Evolutionary conservation across 2,888 invertebrate genomes (phyloP).

Genomic region (Aphidoletes aphidimyza): DNA sequence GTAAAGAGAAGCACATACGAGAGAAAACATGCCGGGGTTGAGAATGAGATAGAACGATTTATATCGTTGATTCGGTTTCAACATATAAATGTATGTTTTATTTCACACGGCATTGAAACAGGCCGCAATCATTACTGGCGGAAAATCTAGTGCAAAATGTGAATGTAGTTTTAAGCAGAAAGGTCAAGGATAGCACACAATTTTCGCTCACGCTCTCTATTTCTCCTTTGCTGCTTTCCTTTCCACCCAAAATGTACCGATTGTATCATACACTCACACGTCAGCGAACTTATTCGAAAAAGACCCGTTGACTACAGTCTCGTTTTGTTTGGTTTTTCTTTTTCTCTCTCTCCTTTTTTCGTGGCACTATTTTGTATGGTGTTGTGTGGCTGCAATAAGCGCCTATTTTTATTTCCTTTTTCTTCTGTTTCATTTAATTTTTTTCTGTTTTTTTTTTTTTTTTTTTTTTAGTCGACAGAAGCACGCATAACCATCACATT

Average conservation of each 20-base stretch:
- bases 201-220: no score
- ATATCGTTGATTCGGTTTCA: constrained; percentile 11
- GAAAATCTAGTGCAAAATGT: constrained; percentile 36
- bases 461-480: background rate
- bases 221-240: no score
- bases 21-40: background rate
- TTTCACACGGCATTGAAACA: constrained; percentile 30
- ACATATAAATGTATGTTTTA: background rate
- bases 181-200: constrained; percentile 41
- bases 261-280: no score
- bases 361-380: background rate
- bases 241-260: no score
- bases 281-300: no score
- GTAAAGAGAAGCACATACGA: background rate
- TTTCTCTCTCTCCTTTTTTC: background rate
- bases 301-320: no score
- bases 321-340: no score
- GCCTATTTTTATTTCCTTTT: no score
- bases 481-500: no score
- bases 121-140: background rate
- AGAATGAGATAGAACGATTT: background rate
- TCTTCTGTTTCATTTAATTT: no score
- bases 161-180: constrained; percentile 35
- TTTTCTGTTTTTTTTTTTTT: background rate
- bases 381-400: no score